These are phyloP conservation scores for Rachycentron canadum DNA, from an alignment of 2,797 vertebrate species.

Conservation along the genomic window DNA sequence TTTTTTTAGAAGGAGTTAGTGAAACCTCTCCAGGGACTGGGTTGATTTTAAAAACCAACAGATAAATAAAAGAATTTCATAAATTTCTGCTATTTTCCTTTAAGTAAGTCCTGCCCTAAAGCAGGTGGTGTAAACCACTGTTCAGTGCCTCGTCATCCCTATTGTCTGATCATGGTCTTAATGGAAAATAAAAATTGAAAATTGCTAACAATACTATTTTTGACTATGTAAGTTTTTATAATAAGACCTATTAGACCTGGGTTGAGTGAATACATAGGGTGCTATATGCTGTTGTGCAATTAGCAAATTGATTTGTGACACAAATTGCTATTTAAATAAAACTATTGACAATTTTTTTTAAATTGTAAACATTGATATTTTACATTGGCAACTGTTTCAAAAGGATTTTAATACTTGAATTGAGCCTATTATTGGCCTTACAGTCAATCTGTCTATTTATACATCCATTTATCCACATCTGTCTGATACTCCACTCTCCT, in stretches of 20 bases:
- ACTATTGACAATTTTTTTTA: neutral
- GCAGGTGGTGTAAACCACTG: no score
- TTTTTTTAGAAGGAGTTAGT: no score
- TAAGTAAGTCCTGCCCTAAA: neutral
- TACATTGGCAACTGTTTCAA: neutral
- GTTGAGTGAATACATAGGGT: neutral
- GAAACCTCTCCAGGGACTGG: no score
- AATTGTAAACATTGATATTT: no score
- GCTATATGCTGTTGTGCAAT: no score
- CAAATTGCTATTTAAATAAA: neutral
- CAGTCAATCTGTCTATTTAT: neutral
- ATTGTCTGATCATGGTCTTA: no score
- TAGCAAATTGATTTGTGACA: neutral
- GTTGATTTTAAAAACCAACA: neutral
- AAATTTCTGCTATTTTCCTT: no score
- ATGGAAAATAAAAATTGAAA: no score
- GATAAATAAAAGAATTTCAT: neutral
- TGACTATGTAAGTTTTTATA: neutral
- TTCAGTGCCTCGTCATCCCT: no score
- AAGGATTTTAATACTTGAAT: neutral
- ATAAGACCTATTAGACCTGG: neutral
- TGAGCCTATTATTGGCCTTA: neutral
- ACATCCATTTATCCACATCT: conserved; percentile 13
- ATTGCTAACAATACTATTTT: neutral
- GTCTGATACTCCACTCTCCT: neutral